Evolutionary conservation across 2,888 invertebrate genomes (phyloP).

Genomic region (Philaethria dido): DNA sequence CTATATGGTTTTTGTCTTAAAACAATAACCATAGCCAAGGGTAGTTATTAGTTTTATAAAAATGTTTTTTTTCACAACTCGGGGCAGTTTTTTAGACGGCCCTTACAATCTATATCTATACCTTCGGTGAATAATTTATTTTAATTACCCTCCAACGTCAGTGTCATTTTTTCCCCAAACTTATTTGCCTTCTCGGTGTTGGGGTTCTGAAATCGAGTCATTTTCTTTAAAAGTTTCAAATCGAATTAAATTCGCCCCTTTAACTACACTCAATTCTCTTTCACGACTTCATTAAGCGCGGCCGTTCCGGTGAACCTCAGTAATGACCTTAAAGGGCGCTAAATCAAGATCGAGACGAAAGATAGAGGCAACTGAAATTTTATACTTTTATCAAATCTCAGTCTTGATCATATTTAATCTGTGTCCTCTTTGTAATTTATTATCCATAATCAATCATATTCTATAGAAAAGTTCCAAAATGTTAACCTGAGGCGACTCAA

Average conservation of each 20-base stretch:
- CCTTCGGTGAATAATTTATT: constrained; percentile 74
- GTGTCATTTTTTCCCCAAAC: constrained; percentile 71
- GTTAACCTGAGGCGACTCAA: not conserved
- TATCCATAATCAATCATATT: not conserved
- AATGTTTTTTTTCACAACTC: constrained; percentile 23
- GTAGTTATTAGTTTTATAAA: not conserved
- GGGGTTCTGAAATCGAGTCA: constrained; percentile 71
- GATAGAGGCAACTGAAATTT: constrained; percentile 41
- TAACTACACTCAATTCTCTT: constrained; percentile 82
- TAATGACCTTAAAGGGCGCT: constrained; percentile 81
- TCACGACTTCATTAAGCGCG: constrained; percentile 81
- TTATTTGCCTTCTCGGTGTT: constrained; percentile 68
- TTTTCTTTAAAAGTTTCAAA: constrained; percentile 81
- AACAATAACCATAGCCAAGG: not conserved
- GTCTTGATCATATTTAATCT: constrained; percentile 40
- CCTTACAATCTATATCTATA: constrained; percentile 52
- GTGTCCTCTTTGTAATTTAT: constrained; percentile 11
- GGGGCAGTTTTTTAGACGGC: constrained; percentile 27
- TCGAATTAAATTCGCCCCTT: constrained; percentile 82
- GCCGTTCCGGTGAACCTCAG: constrained; percentile 80
- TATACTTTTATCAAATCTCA: constrained; percentile 38
- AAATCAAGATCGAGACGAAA: constrained; percentile 70
- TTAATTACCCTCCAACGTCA: constrained; percentile 75
- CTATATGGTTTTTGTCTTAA: not conserved
- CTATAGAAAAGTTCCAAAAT: not conserved